Conservation (phyloP, 2,113 vertebrate species). For the Ploceus nigricollis region DNA sequence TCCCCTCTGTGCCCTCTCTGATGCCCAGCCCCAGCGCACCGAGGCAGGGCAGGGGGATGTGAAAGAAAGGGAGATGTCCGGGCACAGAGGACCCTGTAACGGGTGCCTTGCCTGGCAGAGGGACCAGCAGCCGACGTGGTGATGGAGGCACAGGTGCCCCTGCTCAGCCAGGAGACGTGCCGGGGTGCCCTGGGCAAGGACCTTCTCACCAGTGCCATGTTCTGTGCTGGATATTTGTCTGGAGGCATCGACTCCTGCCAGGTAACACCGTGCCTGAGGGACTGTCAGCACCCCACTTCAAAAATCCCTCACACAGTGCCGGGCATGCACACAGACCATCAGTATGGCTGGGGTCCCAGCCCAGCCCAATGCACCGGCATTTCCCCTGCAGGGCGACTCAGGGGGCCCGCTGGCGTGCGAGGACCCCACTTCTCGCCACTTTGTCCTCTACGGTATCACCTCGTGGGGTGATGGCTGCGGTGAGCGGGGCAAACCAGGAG, state of each 20-base stretch:
- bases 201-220: conserved; percentile 87
- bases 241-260: conserved; percentile 93
- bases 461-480: conserved; percentile 94
- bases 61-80: neutral
- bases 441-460: conserved; percentile 86
- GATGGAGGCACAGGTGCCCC: conserved; percentile 89
- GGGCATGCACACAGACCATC: accelerated
- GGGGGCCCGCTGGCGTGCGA: conserved; percentile 88
- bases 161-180: conserved; percentile 85
- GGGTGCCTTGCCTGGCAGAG: conserved; percentile 65
- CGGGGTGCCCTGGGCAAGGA: conserved; percentile 82
- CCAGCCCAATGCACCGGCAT: accelerated
- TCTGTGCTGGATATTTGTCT: conserved; percentile 88
- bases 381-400: conserved; percentile 82
- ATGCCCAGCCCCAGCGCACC: neutral
- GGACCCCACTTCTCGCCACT: conserved; percentile 75
- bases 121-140: conserved; percentile 84
- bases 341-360: accelerated
- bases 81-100: neutral
- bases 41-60: neutral
- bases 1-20: neutral
- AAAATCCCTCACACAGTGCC: neutral
- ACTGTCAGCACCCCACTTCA: accelerated
- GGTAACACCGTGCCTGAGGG: conserved; percentile 59
- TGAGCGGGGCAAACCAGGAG: conserved; percentile 87